Conservation (phyloP, 2,888 invertebrate genomes). For the Sialis lutaria region DNA sequence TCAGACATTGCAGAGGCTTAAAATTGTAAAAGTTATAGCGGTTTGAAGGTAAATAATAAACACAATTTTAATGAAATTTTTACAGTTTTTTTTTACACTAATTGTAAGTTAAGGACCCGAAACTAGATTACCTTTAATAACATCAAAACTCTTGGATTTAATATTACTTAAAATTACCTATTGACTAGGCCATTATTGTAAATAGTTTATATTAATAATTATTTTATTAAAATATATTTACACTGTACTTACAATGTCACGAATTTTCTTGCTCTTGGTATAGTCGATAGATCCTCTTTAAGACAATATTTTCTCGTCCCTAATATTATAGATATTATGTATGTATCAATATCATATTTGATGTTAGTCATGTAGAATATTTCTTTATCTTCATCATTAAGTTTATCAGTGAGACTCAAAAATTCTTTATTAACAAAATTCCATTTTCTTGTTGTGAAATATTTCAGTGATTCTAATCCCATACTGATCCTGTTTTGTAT, state of each 20-base stretch:
- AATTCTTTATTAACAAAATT: constrained; percentile 43
- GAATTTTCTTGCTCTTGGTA: constrained; percentile 40
- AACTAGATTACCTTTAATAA: too few species aligned
- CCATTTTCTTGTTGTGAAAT: constrained; percentile 68
- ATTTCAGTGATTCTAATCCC: constrained; percentile 45
- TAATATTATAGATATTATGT: constrained; percentile 46
- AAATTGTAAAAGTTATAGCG: too few species aligned
- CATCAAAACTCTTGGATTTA: too few species aligned
- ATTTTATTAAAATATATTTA: not conserved
- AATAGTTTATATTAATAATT: too few species aligned
- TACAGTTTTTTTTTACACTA: too few species aligned
- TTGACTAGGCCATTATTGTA: too few species aligned
- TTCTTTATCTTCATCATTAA: constrained; percentile 35
- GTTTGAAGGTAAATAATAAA: too few species aligned
- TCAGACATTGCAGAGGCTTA: too few species aligned
- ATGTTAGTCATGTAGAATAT: constrained; percentile 31
- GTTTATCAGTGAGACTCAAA: constrained; percentile 27
- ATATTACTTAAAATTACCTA: too few species aligned
- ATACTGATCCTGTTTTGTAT: constrained; percentile 36
- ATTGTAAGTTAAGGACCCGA: too few species aligned
- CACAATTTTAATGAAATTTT: too few species aligned
- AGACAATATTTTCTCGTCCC: constrained; percentile 63
- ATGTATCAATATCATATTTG: constrained; percentile 26
- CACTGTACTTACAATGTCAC: not conserved
- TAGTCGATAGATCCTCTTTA: constrained; percentile 55